phyloP scores from a whole-genome alignment of 2,113 vertebrate genomes.

The Nanorana parkeri region DNA sequence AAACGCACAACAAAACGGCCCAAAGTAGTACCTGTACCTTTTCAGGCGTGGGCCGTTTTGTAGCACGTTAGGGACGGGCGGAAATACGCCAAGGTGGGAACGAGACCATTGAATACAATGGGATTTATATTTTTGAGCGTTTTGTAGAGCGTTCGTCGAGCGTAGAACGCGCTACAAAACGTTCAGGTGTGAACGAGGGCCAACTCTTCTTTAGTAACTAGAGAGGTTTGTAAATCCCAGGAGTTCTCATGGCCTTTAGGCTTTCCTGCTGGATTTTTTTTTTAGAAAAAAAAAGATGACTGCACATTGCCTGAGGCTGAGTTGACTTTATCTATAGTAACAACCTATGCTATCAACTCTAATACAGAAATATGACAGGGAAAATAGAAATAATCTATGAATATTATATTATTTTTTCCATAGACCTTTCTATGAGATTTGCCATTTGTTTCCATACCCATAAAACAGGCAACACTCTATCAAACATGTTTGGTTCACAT shows the following conservation, averaged over 20 bases:
- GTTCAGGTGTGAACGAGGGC: too few species aligned
- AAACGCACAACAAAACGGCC: too few species aligned
- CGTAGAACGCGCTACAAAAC: too few species aligned
- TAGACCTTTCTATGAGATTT: constrained; percentile 29
- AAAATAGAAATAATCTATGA: constrained; percentile 18
- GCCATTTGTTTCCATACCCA: neutral
- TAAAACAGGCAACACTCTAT: constrained; percentile 15
- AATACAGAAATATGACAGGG: constrained; percentile 10
- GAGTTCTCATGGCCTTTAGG: neutral
- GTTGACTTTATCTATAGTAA: neutral
- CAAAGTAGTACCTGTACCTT: too few species aligned
- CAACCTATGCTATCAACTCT: neutral
- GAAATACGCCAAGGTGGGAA: too few species aligned
- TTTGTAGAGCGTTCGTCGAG: too few species aligned
- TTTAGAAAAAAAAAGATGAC: fast-evolving
- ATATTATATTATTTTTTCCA: constrained; percentile 48
- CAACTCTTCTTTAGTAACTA: neutral
- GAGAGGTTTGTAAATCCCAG: neutral
- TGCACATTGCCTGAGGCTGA: neutral
- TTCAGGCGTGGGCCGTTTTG: too few species aligned
- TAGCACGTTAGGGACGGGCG: too few species aligned
- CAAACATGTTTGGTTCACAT: constrained; percentile 9
- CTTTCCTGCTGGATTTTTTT: neutral
- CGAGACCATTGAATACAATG: too few species aligned
- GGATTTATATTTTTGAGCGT: too few species aligned